Evolutionary conservation across 2,888 invertebrate species (phyloP).

Genomic region (Prosopocoilus inquinatus): DNA sequence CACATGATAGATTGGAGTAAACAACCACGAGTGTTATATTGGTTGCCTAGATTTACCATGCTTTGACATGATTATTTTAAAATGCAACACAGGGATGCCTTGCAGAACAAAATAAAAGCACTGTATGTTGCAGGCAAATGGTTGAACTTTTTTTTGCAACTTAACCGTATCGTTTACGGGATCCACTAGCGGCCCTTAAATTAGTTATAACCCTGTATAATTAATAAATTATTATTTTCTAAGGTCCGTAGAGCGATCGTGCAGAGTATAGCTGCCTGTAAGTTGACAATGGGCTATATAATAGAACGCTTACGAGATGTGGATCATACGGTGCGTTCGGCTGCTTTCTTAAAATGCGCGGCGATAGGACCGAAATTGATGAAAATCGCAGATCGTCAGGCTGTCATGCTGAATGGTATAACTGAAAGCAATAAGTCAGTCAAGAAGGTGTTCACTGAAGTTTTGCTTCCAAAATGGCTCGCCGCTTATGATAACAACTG

Average conservation of each 20-base stretch:
- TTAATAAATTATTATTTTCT: slow-evolving; percentile 6
- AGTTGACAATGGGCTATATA: slow-evolving; percentile 67
- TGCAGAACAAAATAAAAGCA: no score
- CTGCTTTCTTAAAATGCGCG: slow-evolving; percentile 49
- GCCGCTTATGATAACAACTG: slow-evolving; percentile 68
- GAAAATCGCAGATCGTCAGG: slow-evolving; percentile 56
- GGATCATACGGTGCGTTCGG: slow-evolving; percentile 70
- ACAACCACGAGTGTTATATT: no score
- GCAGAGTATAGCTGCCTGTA: slow-evolving; percentile 70
- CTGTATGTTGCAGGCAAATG: no score
- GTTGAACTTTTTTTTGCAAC: no score
- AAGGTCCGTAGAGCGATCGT: slow-evolving; percentile 61
- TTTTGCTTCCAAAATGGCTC: slow-evolving; percentile 73
- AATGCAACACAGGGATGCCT: no score
- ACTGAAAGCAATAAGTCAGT: slow-evolving; percentile 51
- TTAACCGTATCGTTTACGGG: no score
- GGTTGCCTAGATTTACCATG: no score
- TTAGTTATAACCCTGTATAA: no score
- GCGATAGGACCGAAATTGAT: slow-evolving; percentile 49
- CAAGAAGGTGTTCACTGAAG: slow-evolving; percentile 49
- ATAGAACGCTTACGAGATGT: slow-evolving; percentile 73
- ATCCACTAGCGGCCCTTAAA: no score
- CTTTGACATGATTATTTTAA: no score
- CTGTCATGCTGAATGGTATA: slow-evolving; percentile 55
- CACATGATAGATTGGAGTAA: no score